Conservation (phyloP, 2,888 invertebrate species). For the Priocnemis perturbator region DNA sequence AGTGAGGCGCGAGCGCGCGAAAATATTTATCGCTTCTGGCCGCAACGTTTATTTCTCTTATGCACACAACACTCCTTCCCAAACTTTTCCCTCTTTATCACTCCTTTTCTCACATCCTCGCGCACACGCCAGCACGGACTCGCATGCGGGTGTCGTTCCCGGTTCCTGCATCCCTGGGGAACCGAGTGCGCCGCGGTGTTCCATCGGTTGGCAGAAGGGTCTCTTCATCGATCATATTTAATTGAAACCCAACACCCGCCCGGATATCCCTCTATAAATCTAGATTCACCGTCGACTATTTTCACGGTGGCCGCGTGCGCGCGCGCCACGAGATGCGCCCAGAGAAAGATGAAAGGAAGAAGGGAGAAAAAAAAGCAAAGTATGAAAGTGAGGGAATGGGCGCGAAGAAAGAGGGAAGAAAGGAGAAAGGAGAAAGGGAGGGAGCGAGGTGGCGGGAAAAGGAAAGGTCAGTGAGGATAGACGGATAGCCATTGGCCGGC, state of each 20-base stretch:
- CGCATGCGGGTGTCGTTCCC: background rate
- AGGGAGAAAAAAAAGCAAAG: slow-evolving; percentile 17
- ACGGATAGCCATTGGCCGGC: too few species aligned
- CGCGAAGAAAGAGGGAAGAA: slow-evolving; percentile 7
- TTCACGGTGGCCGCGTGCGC: slow-evolving; percentile 22
- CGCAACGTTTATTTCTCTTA: slow-evolving; percentile 18
- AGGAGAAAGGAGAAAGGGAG: slow-evolving; percentile 8
- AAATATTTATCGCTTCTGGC: slow-evolving; percentile 50
- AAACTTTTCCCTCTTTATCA: too few species aligned
- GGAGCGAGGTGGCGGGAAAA: background rate
- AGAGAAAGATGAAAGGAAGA: too few species aligned
- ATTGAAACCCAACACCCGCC: slow-evolving; percentile 67
- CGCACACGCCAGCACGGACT: too few species aligned
- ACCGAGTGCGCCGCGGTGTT: slow-evolving; percentile 30
- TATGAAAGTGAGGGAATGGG: slow-evolving; percentile 18
- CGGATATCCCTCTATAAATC: slow-evolving; percentile 61
- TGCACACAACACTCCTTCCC: slow-evolving; percentile 4
- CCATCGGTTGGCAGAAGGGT: slow-evolving; percentile 31
- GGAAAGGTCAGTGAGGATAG: too few species aligned
- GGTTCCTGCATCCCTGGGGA: slow-evolving; percentile 24
- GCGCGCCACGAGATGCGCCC: slow-evolving; percentile 3
- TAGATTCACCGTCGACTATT: slow-evolving; percentile 47
- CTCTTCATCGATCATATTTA: slow-evolving; percentile 68
- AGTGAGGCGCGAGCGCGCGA: slow-evolving; percentile 23
- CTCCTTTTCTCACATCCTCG: too few species aligned